Evolutionary conservation across 2,888 invertebrate genomes (phyloP).

Genomic region (Dusona sp.): DNA sequence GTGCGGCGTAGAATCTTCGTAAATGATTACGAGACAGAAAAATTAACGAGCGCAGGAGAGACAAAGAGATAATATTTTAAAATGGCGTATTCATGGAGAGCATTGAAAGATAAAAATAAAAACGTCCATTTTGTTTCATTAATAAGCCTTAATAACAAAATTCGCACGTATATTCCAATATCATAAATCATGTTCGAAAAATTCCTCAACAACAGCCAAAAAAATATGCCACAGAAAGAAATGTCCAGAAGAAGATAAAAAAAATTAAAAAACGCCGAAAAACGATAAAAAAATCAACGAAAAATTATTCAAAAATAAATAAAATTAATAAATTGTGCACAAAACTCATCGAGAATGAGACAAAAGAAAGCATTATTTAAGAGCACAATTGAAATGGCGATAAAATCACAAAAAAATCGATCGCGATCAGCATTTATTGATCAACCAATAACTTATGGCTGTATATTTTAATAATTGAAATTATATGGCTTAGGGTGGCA

Average conservation of each 20-base stretch:
- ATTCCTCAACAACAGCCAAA: no score
- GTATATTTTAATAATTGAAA: constrained; percentile 2
- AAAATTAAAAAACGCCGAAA: neutral
- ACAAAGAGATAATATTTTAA: neutral
- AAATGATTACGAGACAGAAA: constrained; percentile 9
- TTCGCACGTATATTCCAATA: neutral
- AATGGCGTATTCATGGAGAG: neutral
- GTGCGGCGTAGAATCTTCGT: constrained; percentile 30
- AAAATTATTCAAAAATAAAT: neutral
- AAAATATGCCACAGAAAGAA: no score
- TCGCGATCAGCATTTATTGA: neutral
- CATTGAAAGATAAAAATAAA: neutral
- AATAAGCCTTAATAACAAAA: neutral
- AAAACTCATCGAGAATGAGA: neutral
- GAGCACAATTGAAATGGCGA: no score
- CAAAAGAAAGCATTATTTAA: neutral
- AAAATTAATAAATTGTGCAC: neutral
- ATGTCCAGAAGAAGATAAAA: neutral
- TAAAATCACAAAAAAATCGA: no score
- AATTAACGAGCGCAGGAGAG: constrained; percentile 1
- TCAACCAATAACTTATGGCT: neutral
- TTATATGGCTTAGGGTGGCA: neutral
- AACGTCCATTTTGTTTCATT: neutral
- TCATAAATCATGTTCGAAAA: no score
- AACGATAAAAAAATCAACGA: neutral